phyloP scores from a whole-genome alignment of 2,888 invertebrate species.

The Cephus runcator region DNA sequence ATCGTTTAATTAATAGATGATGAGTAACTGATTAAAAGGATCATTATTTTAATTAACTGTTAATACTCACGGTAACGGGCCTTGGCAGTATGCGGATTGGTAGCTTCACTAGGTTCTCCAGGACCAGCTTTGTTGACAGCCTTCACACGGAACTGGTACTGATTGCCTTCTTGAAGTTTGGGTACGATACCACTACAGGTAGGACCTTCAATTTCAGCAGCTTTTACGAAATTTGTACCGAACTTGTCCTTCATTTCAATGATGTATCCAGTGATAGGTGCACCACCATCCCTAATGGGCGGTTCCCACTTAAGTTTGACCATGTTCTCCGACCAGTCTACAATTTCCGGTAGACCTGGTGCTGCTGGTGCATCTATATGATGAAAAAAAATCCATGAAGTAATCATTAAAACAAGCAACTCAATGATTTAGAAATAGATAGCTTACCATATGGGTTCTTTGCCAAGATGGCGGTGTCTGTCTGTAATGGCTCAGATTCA shows the following conservation, averaged over 20 bases:
- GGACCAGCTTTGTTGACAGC: conserved; percentile 96
- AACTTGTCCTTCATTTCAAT: conserved; percentile 94
- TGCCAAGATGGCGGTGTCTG: conserved; percentile 88
- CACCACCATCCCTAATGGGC: conserved; percentile 89
- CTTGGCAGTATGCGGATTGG: conserved; percentile 91
- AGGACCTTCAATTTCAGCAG: conserved; percentile 85
- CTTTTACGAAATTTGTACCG: conserved; percentile 85
- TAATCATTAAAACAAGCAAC: not conserved
- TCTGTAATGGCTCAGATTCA: conserved; percentile 93
- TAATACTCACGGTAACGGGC: conserved; percentile 82
- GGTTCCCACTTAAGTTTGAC: conserved; percentile 92
- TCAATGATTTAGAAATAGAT: not conserved
- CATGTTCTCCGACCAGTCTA: conserved; percentile 91
- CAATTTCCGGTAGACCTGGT: conserved; percentile 90
- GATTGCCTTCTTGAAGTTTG: conserved; percentile 91
- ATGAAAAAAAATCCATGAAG: conserved; percentile 10
- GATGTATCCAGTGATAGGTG: conserved; percentile 92
- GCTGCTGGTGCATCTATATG: conserved; percentile 78
- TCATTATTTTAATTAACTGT: not conserved
- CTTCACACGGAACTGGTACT: conserved; percentile 94
- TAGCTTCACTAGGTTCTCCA: conserved; percentile 91
- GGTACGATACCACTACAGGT: conserved; percentile 88
- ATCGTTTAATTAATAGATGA: not conserved
- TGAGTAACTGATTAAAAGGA: conserved; percentile 4
- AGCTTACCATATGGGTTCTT: conserved; percentile 92